Base-by-base conservation (phyloP, 2,113 vertebrate species). In the mouse (Mus musculus) region DNA sequence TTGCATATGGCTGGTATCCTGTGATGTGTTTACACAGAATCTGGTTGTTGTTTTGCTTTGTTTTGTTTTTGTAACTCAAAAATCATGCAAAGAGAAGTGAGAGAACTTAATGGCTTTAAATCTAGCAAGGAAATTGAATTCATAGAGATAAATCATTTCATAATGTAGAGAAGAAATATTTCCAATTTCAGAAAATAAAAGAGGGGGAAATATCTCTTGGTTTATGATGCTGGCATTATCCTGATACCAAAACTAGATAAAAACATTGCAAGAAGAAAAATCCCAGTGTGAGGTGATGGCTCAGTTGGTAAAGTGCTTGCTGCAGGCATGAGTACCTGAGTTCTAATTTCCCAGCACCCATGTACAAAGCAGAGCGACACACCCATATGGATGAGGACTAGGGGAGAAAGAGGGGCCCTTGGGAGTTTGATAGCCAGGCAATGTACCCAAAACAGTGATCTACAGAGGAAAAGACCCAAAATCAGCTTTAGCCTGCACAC, bases 61-160 rank as follows among this genome's bases (percentile, higher is more conserved):
- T 33, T 54, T 78, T 80, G 59, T 7, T 61, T 61, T 61, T 61
- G 7, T 67, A n/a, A 88, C 46, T 92, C 28, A 86, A 95, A 75
- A 63, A 78, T 19, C 59, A 28, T 20, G 33, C 33, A 72, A 69
- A 69, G 17, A 89, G 78, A 89, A 90, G 61, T 77, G 33, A 59
- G 84, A 71, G 63, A 93, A 54, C 7, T 17, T 39, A 65, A 65
- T 86, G 61, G 4, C 5, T 42, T 52, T 14, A 24, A 52, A 42
- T 77, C 13, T 71, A 28, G 39, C 52, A 85, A 95, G 84, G 71
- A 93, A 95, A 63, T 71, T 89, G 17, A 72, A 93, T 52, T 89
- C 24, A 22, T 46, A 84, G 77, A 8, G n/a, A 59, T 52, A 14
- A 76, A 95, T 54, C 52, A 10, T 78, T 54, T 33, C 42, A 63